Evolutionary conservation across 2,888 invertebrate genomes (phyloP).

Genomic region (Stramonita haemastoma): DNA sequence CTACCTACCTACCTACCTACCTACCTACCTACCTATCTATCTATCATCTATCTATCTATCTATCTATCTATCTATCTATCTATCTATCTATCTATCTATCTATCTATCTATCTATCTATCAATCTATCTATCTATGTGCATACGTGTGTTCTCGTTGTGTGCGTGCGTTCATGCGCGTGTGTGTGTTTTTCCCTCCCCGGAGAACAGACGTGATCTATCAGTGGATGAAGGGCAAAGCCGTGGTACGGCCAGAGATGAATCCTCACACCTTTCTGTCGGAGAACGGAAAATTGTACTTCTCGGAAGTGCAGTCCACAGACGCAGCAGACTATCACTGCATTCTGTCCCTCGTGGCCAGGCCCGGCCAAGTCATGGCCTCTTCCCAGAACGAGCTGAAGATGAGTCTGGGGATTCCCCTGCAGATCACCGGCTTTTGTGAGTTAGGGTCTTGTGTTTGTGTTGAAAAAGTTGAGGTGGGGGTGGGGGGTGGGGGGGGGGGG

Average conservation of each 20-base stretch:
- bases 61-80: too few relatives aligned
- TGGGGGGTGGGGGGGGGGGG: not conserved
- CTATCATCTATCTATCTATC: too few relatives aligned
- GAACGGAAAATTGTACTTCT: slow-evolving; percentile 96
- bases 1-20: too few relatives aligned
- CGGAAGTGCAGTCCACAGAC: slow-evolving; percentile 89
- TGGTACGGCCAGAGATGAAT: slow-evolving; percentile 94
- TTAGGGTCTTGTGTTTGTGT: slow-evolving; percentile 76
- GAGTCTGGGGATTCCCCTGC: slow-evolving; percentile 62
- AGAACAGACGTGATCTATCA: slow-evolving; percentile 81
- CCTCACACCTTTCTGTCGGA: slow-evolving; percentile 89
- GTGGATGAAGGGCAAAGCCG: slow-evolving; percentile 93
- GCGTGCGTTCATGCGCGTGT: not conserved
- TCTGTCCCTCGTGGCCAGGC: slow-evolving; percentile 50
- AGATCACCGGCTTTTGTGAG: slow-evolving; percentile 47
- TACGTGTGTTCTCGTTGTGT: not conserved
- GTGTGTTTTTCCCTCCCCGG: not conserved
- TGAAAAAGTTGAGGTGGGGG: too few relatives aligned
- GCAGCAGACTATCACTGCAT: slow-evolving; percentile 57
- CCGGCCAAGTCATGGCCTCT: slow-evolving; percentile 53
- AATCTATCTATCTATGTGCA: not conserved
- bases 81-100: too few relatives aligned
- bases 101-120: too few relatives aligned
- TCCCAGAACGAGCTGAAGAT: slow-evolving; percentile 50
- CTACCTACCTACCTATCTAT: too few relatives aligned